These are phyloP conservation scores for Teleogryllus oceanicus DNA, from an alignment of 2,888 invertebrate genomes.

Conservation along the genomic window DNA sequence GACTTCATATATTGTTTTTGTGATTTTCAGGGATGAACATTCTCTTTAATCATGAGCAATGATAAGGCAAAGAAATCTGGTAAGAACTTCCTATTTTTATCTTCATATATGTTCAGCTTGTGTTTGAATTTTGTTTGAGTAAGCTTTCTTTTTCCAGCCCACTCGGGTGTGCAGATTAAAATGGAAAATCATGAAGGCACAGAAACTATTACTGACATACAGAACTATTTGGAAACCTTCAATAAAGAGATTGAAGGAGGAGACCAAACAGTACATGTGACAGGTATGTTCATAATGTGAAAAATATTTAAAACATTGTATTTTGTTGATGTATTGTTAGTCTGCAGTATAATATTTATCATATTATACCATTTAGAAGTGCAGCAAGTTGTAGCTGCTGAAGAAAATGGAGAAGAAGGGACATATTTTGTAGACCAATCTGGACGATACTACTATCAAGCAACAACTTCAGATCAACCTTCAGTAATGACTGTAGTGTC, in stretches of 20 bases:
- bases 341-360: background rate
- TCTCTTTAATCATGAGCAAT: conserved; percentile 33
- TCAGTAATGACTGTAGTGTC: conserved; percentile 61
- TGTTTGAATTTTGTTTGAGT: conserved; percentile 19
- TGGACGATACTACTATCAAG: conserved; percentile 79
- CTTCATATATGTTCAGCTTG: background rate
- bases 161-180: conserved; percentile 34
- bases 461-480: conserved; percentile 60
- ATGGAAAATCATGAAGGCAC: conserved; percentile 41
- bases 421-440: conserved; percentile 79
- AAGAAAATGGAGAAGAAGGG: conserved; percentile 55
- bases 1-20: too few relatives aligned
- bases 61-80: conserved; percentile 34
- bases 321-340: background rate
- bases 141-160: background rate
- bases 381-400: conserved; percentile 41
- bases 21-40: conserved; percentile 26
- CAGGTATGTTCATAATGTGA: conserved; percentile 47
- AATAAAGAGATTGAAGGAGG: conserved; percentile 72
- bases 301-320: background rate
- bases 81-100: conserved; percentile 30
- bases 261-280: conserved; percentile 45
- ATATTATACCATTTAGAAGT: conserved; percentile 28
- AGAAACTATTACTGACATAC: conserved; percentile 66
- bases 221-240: conserved; percentile 76